Base-by-base conservation (phyloP, 1,140 invertebrate species). In the Drosophila leontia region DNA sequence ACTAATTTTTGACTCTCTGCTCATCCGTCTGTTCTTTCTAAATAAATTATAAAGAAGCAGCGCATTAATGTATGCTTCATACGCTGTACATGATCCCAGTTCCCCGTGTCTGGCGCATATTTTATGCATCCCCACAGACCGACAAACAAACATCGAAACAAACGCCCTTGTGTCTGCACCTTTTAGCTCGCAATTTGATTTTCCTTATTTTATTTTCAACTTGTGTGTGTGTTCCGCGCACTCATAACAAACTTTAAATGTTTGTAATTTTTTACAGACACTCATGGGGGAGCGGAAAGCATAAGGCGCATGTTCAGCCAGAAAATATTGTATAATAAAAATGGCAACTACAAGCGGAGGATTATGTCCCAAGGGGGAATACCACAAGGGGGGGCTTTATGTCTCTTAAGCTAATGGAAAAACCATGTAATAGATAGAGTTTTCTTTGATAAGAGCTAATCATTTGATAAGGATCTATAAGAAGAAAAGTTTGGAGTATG, bases 241-340 rank as follows among this genome's bases (percentile, higher is more conserved):
- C 41, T 76, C 68, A 71, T 74, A 61, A 77, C 67, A 68, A 82
- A 82, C 80, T 83, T 87, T 80, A 83, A 87, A 80, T 87, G 65
- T 75, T 84, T 83, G 72, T 72, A 65, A 84, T 83, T 83, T 87
- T 71, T 79, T 80, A 50, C 61, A 60, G 57, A 58, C 56, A 45
- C 57, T 56, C 61, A 50, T 26, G 2, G 41, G 41, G n/a, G 45
- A 50, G 35, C 42, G 65, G 60, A 60, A 71, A 80, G 69, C 75
- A 80, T 77, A 79, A 76, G 83, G 51, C 61, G 67, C 71, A 76
- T 87, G 76, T 87, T 42, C 29, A 32, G 48, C 29, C 60, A 35
- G 64, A 75, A 61, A 68, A 72, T 68, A 60, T 55, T 48, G 42
- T 44, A 63, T 65, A 63, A 68, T 71, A 50, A 51, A 61, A 65